Evolutionary conservation across 2,113 vertebrate species (phyloP).

Genomic region (Geothlypis trichas): DNA sequence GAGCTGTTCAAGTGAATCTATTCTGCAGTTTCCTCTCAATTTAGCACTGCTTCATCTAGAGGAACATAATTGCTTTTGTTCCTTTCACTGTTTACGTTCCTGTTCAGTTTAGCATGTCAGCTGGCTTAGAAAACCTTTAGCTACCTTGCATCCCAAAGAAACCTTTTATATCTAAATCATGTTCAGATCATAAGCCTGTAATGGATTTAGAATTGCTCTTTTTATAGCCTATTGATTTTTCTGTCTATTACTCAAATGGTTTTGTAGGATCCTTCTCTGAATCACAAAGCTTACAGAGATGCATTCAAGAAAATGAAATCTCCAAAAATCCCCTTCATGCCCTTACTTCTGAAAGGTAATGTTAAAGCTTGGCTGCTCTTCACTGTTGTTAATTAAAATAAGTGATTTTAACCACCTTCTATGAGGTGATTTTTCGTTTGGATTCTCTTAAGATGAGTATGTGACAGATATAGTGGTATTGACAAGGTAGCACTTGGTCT

Average conservation of each 20-base stretch:
- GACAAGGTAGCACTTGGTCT: background rate
- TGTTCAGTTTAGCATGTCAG: conserved; percentile 52
- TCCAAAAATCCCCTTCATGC: conserved; percentile 98
- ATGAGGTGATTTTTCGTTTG: background rate
- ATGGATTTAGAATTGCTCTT: conserved; percentile 64
- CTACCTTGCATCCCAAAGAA: conserved; percentile 50
- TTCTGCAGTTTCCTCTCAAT: conserved; percentile 21
- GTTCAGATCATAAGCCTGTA: conserved; percentile 40
- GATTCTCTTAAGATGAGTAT: background rate
- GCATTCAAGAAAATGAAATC: conserved; percentile 98
- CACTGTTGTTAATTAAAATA: background rate
- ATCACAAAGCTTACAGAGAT: conserved; percentile 98
- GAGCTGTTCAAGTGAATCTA: background rate
- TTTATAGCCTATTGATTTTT: conserved; percentile 72
- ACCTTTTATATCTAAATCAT: conserved; percentile 52
- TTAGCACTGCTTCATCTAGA: background rate
- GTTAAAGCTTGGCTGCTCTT: background rate
- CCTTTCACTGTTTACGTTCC: conserved; percentile 43
- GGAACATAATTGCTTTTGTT: conserved; percentile 44
- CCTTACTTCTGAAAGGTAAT: conserved; percentile 94
- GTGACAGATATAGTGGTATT: background rate
- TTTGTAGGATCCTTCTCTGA: conserved; percentile 93
- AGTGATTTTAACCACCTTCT: background rate
- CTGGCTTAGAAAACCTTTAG: conserved; percentile 59
- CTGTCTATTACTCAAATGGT: conserved; percentile 67